Percentiles rank a stretch among this genome's conserved stretches.
These are phyloP conservation scores for Bambusicola thoracicus DNA, from an alignment of 2,113 vertebrate species.

Conservation along the genomic window DNA sequence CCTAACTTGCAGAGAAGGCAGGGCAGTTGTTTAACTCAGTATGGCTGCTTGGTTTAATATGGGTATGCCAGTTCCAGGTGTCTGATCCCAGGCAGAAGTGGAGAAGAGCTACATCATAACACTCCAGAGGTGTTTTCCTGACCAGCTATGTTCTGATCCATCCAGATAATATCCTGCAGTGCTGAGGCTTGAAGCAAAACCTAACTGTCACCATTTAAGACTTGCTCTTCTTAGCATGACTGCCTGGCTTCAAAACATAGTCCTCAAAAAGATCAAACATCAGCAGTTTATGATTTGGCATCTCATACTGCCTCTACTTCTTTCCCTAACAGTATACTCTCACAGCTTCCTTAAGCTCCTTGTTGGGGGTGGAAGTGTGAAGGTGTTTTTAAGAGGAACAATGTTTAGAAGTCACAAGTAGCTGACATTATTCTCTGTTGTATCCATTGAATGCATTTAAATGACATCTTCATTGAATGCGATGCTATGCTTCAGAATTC, in stretches of 20 bases:
- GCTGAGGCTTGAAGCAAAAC: neutral
- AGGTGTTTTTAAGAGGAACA: neutral
- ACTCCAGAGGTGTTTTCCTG: constrained; percentile 14
- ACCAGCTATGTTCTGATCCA: neutral
- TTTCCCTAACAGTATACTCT: neutral
- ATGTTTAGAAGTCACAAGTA: neutral
- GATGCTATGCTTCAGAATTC: neutral
- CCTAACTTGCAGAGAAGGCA: neutral
- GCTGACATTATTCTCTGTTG: neutral
- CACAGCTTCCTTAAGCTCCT: neutral
- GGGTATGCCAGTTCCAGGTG: neutral
- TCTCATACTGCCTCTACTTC: neutral
- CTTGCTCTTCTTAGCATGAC: neutral
- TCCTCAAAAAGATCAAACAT: neutral
- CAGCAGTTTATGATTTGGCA: neutral
- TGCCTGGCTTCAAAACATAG: neutral
- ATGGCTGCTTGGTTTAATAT: neutral
- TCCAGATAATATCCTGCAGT: constrained; percentile 8
- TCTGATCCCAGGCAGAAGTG: neutral
- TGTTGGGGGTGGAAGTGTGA: neutral
- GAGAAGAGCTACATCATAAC: neutral
- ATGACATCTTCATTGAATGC: neutral
- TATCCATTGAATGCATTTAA: neutral
- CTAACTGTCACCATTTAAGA: neutral
- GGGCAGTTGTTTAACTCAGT: neutral